Percentiles rank a stretch among this genome's conserved stretches.
These are phyloP conservation scores for Cephalotes varians DNA, from an alignment of 2,888 invertebrate genomes.

Conservation along the genomic window DNA sequence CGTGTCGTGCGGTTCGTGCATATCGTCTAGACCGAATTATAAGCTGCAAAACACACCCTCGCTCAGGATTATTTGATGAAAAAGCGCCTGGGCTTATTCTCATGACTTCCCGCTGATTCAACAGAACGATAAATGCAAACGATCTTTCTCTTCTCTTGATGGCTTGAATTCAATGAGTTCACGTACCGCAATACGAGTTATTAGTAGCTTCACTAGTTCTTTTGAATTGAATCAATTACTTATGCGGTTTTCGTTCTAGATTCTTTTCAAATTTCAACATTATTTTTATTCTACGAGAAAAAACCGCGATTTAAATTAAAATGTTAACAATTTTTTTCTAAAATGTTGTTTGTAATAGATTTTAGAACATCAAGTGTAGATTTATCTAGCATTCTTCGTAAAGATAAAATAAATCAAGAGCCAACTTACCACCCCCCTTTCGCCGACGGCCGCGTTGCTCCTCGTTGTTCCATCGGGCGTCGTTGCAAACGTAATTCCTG, in stretches of 20 bases:
- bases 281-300: neutral
- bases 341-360: no score
- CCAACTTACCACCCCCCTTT: conserved; percentile 80
- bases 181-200: neutral
- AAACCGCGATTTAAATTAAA: neutral
- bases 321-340: neutral
- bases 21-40: conserved; percentile 53
- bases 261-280: neutral
- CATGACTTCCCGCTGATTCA: conserved; percentile 28
- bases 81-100: conserved; percentile 19
- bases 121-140: conserved; percentile 21
- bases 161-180: neutral
- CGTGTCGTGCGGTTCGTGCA: conserved; percentile 55
- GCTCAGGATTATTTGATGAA: conserved; percentile 36
- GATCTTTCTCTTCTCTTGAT: neutral
- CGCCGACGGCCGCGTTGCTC: conserved; percentile 88
- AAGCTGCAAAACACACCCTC: conserved; percentile 29
- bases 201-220: neutral
- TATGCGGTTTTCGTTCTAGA: neutral
- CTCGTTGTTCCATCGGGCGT: conserved; percentile 58
- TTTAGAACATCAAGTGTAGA: no score
- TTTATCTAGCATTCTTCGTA: neutral
- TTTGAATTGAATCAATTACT: neutral
- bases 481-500: conserved; percentile 58
- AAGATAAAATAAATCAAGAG: conserved; percentile 15